These are phyloP conservation scores for Omphaloscelis lunosa DNA, from an alignment of 2,888 invertebrate genomes.

Conservation along the genomic window DNA sequence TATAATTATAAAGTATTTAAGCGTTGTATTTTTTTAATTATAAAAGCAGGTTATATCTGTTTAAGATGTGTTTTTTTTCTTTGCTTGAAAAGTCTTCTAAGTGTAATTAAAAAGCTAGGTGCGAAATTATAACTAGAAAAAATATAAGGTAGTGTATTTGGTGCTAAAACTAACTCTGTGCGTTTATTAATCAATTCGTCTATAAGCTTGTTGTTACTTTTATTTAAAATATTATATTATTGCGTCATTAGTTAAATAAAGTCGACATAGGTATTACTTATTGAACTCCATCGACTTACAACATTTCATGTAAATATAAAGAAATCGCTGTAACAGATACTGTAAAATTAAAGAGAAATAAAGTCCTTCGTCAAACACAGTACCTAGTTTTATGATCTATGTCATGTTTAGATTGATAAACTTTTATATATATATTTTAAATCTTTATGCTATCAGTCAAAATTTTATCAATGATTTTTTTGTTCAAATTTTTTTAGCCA, in stretches of 20 bases:
- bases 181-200: slow-evolving; percentile 39
- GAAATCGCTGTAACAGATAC: slow-evolving; percentile 60
- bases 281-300: slow-evolving; percentile 68
- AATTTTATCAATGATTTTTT: slow-evolving; percentile 5
- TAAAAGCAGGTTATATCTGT: slow-evolving; percentile 33
- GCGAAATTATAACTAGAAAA: slow-evolving; percentile 20
- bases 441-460: background rate
- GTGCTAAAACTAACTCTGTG: slow-evolving; percentile 54
- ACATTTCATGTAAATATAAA: slow-evolving; percentile 46
- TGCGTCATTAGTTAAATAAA: slow-evolving; percentile 56
- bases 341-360: slow-evolving; percentile 44
- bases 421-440: background rate
- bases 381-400: background rate
- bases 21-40: background rate
- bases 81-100: background rate
- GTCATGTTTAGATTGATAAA: background rate
- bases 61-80: background rate
- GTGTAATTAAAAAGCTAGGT: slow-evolving; percentile 29
- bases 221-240: slow-evolving; percentile 37
- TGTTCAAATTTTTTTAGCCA: background rate
- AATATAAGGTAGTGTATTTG: slow-evolving; percentile 30
- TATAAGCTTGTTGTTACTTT: slow-evolving; percentile 52
- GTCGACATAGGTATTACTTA: slow-evolving; percentile 28
- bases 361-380: background rate
- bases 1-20: background rate